Evolutionary conservation across 2,888 invertebrate species (phyloP), one percentile per base, ranked within the genome.

Genomic region (Choreutis nemorana): DNA sequence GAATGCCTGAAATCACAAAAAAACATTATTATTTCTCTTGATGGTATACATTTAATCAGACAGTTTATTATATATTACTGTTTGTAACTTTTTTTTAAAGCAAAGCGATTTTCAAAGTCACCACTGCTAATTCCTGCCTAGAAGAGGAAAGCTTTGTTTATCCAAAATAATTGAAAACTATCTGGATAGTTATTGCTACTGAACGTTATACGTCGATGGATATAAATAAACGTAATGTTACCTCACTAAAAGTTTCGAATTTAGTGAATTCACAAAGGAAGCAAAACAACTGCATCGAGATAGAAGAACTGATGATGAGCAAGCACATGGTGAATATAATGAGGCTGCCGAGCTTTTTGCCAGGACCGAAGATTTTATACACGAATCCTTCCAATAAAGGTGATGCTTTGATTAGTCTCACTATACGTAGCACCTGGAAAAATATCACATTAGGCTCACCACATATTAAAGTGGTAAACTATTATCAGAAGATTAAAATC

Each of bases 311-410:
- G 48, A 99, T 97, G 33, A 99, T 94, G 29, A 99, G 81, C 58
- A 99, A 86, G 63, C 98, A 98, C 93, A 98, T 97, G 24, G 99
- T 99, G 67, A 99, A 99, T 50, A 99, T 92, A 29, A 99, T 97
- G n/a, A 99, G 83, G 44, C 97, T 97, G 18, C 99, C 99, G n/a
- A 99, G 81, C 64, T 99, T 99, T 66, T 97, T 98, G 3, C 97
- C 97, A 25, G 92, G 90, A 2, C 93, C 91, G 53, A 94, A 94
- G 47, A 94, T 94, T 63, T 94, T 94, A 62, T 94, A 94, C 0
- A 94, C 94, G 66, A 99, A 99, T 42, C 98, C 99, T 70, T 99
- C 99, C 26, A 99, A 78, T 82, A 99, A 87, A 0, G 99, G 99
- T 0, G 98, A 99, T 0, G 98, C 98, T 75, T 99, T 99, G 34